These are phyloP conservation scores for Crotophaga sulcirostris DNA, from an alignment of 2,113 vertebrate species.

Conservation along the genomic window DNA sequence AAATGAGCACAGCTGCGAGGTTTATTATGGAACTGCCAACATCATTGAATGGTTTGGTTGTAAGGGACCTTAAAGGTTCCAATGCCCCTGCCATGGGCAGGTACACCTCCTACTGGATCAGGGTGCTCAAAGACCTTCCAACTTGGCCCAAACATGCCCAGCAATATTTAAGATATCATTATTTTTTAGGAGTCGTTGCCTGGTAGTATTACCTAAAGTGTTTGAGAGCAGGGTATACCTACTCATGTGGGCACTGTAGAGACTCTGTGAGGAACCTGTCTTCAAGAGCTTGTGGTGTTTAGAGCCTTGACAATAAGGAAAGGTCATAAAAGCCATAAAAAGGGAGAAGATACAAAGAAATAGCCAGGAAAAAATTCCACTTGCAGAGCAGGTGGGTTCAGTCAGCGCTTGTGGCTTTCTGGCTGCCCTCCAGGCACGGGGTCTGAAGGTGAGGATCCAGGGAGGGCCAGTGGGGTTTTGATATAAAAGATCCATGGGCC, in stretches of 20 bases:
- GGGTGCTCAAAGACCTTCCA: no score
- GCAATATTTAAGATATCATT: background rate
- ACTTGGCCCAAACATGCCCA: no score
- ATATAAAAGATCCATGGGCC: background rate
- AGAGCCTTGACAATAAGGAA: background rate
- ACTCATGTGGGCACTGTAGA: rapidly evolving
- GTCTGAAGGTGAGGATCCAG: background rate
- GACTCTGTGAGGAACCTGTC: background rate
- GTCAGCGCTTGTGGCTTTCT: background rate
- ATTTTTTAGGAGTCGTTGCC: background rate
- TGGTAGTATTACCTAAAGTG: background rate
- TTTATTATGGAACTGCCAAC: background rate
- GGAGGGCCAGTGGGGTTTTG: background rate
- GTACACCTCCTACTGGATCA: no score
- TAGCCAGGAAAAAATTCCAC: background rate
- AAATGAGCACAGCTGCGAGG: background rate
- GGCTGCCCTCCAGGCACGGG: background rate
- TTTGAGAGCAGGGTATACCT: background rate
- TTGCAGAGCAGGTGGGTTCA: background rate
- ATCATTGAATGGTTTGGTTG: no score
- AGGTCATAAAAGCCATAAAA: background rate
- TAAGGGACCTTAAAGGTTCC: no score
- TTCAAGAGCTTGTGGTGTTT: background rate
- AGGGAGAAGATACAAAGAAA: background rate
- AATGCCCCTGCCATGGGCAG: no score